A percentile compares a stretch with the other conserved stretches of the same genome.
Conservation (phyloP, 2,888 invertebrate genomes). For the Megalurothrips usitatus region DNA sequence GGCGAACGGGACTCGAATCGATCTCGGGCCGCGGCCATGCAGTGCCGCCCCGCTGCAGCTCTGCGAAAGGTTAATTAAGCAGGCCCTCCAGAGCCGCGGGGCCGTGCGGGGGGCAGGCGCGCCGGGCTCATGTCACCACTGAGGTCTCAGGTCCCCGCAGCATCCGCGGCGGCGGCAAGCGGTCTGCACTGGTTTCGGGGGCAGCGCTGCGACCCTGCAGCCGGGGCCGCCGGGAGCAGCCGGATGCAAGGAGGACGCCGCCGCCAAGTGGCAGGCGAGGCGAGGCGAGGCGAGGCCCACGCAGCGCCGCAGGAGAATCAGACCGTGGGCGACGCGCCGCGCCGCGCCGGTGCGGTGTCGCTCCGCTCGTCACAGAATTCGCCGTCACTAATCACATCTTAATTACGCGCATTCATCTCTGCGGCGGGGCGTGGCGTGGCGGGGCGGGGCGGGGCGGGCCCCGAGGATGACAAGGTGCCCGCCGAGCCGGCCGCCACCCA, state of each 20-base stretch:
- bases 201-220: no score
- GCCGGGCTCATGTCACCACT: no score
- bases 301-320: not conserved
- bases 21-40: not conserved
- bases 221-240: no score
- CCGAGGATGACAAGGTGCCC: not conserved
- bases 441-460: not conserved
- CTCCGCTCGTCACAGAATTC: not conserved
- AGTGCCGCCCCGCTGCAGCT: not conserved
- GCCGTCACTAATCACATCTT: slow-evolving; percentile 1
- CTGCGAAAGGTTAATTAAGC: not conserved
- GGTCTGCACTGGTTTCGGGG: no score
- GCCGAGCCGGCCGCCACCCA: not conserved
- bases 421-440: not conserved
- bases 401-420: not conserved
- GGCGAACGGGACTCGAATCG: no score
- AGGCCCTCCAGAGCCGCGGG: not conserved
- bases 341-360: not conserved
- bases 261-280: not conserved
- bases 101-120: not conserved
- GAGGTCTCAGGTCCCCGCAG: no score
- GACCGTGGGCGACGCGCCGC: not conserved
- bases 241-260: no score
- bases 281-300: not conserved
- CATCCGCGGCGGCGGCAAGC: no score